phyloP scores from a whole-genome alignment of 2,888 invertebrate genomes.

The Oxystoma pomonae region DNA sequence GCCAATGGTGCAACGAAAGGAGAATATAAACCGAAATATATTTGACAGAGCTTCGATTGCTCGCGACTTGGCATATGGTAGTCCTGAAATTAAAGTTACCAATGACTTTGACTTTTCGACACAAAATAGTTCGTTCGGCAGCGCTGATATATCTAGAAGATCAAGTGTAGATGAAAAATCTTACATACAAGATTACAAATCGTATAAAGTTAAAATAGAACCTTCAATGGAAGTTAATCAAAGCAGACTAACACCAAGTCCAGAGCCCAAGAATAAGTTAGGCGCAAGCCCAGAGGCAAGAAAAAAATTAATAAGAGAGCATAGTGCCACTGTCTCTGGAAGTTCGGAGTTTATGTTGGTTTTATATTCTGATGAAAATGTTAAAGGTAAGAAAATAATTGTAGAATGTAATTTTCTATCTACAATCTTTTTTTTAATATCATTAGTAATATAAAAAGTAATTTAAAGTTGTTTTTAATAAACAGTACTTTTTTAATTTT shows the following conservation, averaged over 20 bases:
- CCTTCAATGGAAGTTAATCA: slow-evolving; percentile 19
- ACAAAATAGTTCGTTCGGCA: slow-evolving; percentile 10
- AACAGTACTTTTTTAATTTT: too few species aligned
- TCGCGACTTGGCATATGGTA: slow-evolving; percentile 53
- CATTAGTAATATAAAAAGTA: too few species aligned
- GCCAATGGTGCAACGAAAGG: slow-evolving; percentile 36
- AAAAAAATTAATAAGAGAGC: slow-evolving; percentile 31
- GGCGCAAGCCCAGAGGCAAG: slow-evolving; percentile 26
- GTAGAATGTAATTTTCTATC: too few species aligned
- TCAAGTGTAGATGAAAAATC: slow-evolving; percentile 25
- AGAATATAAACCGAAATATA: slow-evolving; percentile 40
- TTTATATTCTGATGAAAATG: slow-evolving; percentile 48
- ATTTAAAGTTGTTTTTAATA: too few species aligned
- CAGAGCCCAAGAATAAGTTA: slow-evolving; percentile 8
- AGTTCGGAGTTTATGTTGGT: slow-evolving; percentile 82
- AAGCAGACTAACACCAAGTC: slow-evolving; percentile 8
- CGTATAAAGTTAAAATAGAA: slow-evolving; percentile 26
- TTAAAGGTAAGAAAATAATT: slow-evolving; percentile 42
- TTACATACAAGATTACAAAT: background rate
- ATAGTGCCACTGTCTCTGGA: slow-evolving; percentile 53
- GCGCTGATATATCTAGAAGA: slow-evolving; percentile 26
- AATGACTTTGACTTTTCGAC: slow-evolving; percentile 23
- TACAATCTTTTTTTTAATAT: too few species aligned
- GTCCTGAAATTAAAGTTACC: slow-evolving; percentile 45
- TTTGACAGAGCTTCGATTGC: slow-evolving; percentile 51